phyloP scores from a whole-genome alignment of 1,140 invertebrate genomes.

The Mylabris phalerata region DNA sequence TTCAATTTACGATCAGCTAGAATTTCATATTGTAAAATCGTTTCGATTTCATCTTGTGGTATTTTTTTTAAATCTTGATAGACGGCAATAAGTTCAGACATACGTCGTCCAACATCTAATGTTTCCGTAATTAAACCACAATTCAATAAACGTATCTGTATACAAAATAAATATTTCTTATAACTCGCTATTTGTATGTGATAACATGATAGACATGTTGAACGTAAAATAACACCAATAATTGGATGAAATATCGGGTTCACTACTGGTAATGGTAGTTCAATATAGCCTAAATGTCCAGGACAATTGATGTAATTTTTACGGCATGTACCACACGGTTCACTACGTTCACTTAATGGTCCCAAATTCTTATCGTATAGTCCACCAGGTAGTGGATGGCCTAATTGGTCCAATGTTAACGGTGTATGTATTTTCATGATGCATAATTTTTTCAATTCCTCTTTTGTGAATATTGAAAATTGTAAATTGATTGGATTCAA shows the following conservation, averaged over 20 bases:
- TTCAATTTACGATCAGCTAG: constrained; percentile 15
- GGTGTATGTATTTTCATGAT: constrained; percentile 79
- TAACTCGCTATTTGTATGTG: constrained; percentile 59
- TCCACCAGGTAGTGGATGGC: constrained; percentile 74
- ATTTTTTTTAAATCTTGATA: constrained; percentile 34
- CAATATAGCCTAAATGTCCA: constrained; percentile 94
- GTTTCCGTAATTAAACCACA: constrained; percentile 67
- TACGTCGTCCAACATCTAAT: constrained; percentile 53
- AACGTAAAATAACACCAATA: constrained; percentile 59
- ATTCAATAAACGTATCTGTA: constrained; percentile 70
- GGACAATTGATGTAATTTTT: constrained; percentile 64
- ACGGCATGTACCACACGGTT: constrained; percentile 78
- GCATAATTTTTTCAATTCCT: constrained; percentile 83
- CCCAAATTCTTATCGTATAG: constrained; percentile 75
- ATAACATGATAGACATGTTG: constrained; percentile 65
- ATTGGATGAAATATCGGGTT: constrained; percentile 86
- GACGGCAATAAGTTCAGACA: constrained; percentile 32
- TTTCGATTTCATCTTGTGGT: constrained; percentile 20
- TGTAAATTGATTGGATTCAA: background rate
- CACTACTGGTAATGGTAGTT: constrained; percentile 81
- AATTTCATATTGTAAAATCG: constrained; percentile 21
- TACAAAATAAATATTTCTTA: constrained; percentile 54
- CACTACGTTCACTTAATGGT: constrained; percentile 51
- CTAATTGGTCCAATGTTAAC: constrained; percentile 76
- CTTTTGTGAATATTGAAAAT: constrained; percentile 66